Conservation (phyloP, 1,140 invertebrate genomes). For the Drosophila subpulchrella region DNA sequence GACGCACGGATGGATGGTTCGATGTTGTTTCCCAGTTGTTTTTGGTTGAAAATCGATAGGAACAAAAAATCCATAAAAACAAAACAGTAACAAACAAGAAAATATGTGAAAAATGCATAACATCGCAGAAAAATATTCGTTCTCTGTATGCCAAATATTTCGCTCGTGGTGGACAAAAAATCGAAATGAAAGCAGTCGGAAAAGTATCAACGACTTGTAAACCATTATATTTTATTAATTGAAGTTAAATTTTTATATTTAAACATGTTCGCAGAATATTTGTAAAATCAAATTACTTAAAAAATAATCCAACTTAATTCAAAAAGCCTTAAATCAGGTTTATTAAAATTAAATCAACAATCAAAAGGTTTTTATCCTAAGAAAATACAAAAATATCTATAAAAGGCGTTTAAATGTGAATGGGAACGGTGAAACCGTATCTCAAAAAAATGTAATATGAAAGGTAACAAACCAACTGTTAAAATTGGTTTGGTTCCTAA, state of each 20-base stretch:
- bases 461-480: not conserved
- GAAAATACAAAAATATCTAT: too few relatives aligned
- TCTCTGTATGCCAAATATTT: conserved; percentile 18
- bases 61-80: conserved; percentile 48
- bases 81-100: conserved; percentile 13
- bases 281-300: too few relatives aligned
- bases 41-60: conserved; percentile 67
- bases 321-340: too few relatives aligned
- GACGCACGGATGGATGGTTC: conserved; percentile 51
- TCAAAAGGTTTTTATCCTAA: too few relatives aligned
- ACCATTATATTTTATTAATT: too few relatives aligned
- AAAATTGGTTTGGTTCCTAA: not conserved
- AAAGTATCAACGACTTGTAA: too few relatives aligned
- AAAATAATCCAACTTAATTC: too few relatives aligned
- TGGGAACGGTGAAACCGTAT: not conserved
- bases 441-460: not conserved
- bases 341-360: too few relatives aligned
- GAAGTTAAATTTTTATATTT: too few relatives aligned
- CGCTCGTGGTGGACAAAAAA: not conserved
- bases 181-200: not conserved
- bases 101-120: conserved; percentile 9
- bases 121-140: not conserved
- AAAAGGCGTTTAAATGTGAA: not conserved
- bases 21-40: conserved; percentile 61
- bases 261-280: too few relatives aligned